Evolutionary conservation across 2,113 vertebrate genomes (phyloP), one percentile per base, ranked within the genome.

Genomic region (Connochaetes taurinus): DNA sequence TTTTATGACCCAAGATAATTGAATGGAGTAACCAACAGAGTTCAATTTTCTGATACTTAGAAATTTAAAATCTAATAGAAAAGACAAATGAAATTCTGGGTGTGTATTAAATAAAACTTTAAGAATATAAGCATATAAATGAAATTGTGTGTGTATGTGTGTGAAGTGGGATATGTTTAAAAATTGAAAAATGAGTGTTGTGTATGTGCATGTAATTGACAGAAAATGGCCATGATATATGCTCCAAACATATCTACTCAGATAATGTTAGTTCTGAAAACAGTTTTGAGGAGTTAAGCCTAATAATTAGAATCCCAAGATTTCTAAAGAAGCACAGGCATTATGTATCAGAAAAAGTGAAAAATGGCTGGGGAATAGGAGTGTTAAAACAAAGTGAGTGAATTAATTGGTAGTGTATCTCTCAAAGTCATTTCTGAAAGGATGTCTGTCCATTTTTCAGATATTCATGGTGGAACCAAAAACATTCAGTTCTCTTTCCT

Each of bases 41-140:
- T 92, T 96, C 16, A 90, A 25, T 1, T 90, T 80, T 4, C 19
- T 45, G 2, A 16, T 93, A 25, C 11, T 5, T 31, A 95, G 43
- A 33, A 90, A 95, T 87, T 91, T 93, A 52, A 78, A 95, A 80
- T 90, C 6, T 60, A 89, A 43, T 7, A 92, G 31, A 94, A 92
- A 60, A 12, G 16, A 64, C 17, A 71, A 33, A 25, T 78, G 33
- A 76, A 94, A 92, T 19, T 62, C 1, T 88, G 23, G 40, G 0
- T 43, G 10, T 57, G 3, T 55, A 6, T 80, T 71, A 40, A 67
- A 27, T 57, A 87, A n/a, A 82, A 50, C 8, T 76, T 25, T 74
- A 40, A 25, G 36, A 40, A 7, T 62, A 1, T 78, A 21, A 36
- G 13, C 81, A 1, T 60, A 14, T 67, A 71, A 87, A 36, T 71